phyloP scores from a whole-genome alignment of 2,113 vertebrate species.

The Macrotis lagotis region DNA sequence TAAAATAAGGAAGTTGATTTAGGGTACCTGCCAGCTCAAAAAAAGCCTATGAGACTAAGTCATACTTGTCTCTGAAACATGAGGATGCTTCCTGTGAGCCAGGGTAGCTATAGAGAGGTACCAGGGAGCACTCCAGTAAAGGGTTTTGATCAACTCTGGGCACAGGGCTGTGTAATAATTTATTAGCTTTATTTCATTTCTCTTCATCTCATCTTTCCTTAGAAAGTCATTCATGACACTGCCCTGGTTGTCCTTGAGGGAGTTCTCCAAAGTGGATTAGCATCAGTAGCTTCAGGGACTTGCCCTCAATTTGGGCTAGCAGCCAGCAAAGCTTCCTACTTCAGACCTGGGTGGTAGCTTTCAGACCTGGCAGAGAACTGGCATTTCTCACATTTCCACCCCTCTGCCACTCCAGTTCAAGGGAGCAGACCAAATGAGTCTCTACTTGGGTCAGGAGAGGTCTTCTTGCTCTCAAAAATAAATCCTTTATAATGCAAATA shows the following conservation, averaged over 20 bases:
- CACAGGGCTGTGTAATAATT: background rate
- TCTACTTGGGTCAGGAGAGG: background rate
- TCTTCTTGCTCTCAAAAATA: background rate
- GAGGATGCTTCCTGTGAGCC: background rate
- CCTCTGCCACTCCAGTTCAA: background rate
- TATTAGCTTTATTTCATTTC: background rate
- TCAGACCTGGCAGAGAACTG: background rate
- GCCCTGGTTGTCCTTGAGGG: background rate
- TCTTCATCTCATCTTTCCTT: conserved; percentile 9
- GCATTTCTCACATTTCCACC: background rate
- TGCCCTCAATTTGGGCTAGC: background rate
- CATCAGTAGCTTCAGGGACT: background rate
- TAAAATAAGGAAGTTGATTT: background rate
- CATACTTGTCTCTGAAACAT: background rate
- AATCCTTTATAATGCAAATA: background rate
- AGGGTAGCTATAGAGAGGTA: background rate
- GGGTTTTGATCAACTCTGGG: background rate
- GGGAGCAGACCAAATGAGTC: background rate
- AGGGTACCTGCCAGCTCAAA: background rate
- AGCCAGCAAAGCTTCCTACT: background rate
- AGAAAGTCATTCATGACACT: background rate
- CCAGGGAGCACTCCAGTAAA: background rate
- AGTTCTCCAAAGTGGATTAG: background rate
- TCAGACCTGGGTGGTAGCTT: background rate
- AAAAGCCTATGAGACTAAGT: background rate